Percentiles rank a stretch among this genome's conserved stretches.
These are phyloP conservation scores for Mythimna lalbum DNA, from an alignment of 2,888 invertebrate genomes.

Conservation along the genomic window DNA sequence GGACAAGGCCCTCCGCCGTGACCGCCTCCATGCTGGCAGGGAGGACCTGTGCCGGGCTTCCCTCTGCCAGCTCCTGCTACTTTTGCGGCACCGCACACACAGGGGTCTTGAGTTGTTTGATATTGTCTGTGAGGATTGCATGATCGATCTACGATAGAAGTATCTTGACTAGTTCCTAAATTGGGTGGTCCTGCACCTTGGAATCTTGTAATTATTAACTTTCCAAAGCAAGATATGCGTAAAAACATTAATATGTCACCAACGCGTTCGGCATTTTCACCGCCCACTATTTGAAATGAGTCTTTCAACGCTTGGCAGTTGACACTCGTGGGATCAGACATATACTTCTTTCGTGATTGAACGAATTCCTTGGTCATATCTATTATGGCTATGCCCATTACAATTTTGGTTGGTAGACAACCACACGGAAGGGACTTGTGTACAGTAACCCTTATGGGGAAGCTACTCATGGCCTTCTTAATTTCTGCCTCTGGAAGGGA, in stretches of 20 bases:
- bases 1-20: slow-evolving; percentile 72
- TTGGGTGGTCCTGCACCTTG: slow-evolving; percentile 83
- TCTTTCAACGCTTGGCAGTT: slow-evolving; percentile 92
- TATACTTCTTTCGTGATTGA: slow-evolving; percentile 87
- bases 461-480: slow-evolving; percentile 86
- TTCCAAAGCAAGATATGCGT: slow-evolving; percentile 92
- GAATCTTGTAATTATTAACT: slow-evolving; percentile 92
- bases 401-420: slow-evolving; percentile 91
- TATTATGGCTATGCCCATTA: slow-evolving; percentile 90
- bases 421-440: slow-evolving; percentile 91
- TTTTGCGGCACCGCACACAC: slow-evolving; percentile 80
- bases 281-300: slow-evolving; percentile 89
- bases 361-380: slow-evolving; percentile 91
- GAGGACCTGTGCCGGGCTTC: slow-evolving; percentile 53
- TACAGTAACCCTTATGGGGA: slow-evolving; percentile 90
- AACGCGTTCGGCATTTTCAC: slow-evolving; percentile 84
- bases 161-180: slow-evolving; percentile 69
- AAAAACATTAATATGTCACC: slow-evolving; percentile 92
- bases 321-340: slow-evolving; percentile 84
- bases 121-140: slow-evolving; percentile 78
- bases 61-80: slow-evolving; percentile 51
- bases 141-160: slow-evolving; percentile 78
- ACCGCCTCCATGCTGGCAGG: slow-evolving; percentile 51
- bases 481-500: slow-evolving; percentile 91
- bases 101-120: slow-evolving; percentile 79